phyloP scores from a whole-genome alignment of 2,888 invertebrate species.

The Serrognathus titanus region DNA sequence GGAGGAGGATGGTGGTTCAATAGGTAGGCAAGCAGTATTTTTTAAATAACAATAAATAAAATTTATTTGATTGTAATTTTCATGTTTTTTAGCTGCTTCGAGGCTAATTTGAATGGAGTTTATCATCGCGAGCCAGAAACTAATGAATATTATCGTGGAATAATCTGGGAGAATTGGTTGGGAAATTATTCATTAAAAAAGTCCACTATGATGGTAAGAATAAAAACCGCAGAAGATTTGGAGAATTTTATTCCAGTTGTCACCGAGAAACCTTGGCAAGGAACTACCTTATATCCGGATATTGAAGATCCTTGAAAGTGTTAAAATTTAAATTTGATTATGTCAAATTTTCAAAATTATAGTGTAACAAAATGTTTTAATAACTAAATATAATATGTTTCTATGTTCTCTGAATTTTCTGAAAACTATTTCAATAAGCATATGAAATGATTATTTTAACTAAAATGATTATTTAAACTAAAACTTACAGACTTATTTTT shows the following conservation, averaged over 20 bases:
- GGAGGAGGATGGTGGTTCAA: constrained; percentile 63
- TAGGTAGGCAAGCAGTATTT: constrained; percentile 39
- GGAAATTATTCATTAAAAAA: constrained; percentile 55
- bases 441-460: too few species aligned
- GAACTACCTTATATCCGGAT: background rate
- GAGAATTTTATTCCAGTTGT: background rate
- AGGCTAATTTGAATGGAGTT: constrained; percentile 57
- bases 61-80: constrained; percentile 6
- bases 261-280: background rate
- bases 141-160: constrained; percentile 52
- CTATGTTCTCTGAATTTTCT: too few species aligned
- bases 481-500: too few species aligned
- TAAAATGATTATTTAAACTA: too few species aligned
- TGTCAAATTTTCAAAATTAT: background rate
- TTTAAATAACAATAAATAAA: background rate
- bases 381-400: too few species aligned
- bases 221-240: background rate
- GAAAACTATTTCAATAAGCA: too few species aligned
- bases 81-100: constrained; percentile 51
- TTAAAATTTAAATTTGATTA: background rate
- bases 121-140: constrained; percentile 47
- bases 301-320: constrained; percentile 12
- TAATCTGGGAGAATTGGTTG: constrained; percentile 59
- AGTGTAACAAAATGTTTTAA: too few species aligned
- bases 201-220: constrained; percentile 52